Percentiles rank a stretch among this genome's conserved stretches.
phyloP scores from a whole-genome alignment of 2,888 invertebrate species.

The Charanyca ferruginea region DNA sequence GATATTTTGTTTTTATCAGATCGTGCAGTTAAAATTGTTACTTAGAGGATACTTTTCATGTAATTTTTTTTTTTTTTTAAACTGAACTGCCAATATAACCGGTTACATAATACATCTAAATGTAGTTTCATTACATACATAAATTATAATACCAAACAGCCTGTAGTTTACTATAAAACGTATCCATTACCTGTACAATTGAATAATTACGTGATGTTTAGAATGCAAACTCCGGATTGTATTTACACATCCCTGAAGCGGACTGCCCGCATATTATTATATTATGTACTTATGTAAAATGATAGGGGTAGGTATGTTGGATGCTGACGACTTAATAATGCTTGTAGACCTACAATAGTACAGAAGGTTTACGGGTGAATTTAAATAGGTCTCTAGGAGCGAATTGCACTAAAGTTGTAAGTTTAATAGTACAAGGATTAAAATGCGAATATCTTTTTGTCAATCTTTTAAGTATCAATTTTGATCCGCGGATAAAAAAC shows the following conservation, averaged over 20 bases:
- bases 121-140: slow-evolving; percentile 11
- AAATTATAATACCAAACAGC: slow-evolving; percentile 3
- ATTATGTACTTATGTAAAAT: slow-evolving; percentile 43
- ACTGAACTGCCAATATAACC: background rate
- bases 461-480: background rate
- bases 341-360: background rate
- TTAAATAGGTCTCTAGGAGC: background rate
- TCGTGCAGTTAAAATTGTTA: too few species aligned
- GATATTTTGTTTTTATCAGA: too few species aligned
- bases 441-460: background rate
- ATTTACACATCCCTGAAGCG: slow-evolving; percentile 71
- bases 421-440: too few species aligned
- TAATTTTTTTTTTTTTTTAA: background rate
- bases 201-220: slow-evolving; percentile 84
- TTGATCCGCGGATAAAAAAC: background rate
- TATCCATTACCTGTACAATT: slow-evolving; percentile 73
- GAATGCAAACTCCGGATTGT: slow-evolving; percentile 77
- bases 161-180: slow-evolving; percentile 41
- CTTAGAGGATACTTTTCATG: too few species aligned
- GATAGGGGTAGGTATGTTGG: slow-evolving; percentile 36
- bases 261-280: slow-evolving; percentile 58
- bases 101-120: background rate
- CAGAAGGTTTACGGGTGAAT: background rate
- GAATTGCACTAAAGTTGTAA: too few species aligned
- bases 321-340: slow-evolving; percentile 40